A percentile compares a stretch with the other conserved stretches of the same genome.
These are phyloP conservation scores for Pterocles gutturalis DNA, from an alignment of 2,113 vertebrate genomes.

Conservation along the genomic window DNA sequence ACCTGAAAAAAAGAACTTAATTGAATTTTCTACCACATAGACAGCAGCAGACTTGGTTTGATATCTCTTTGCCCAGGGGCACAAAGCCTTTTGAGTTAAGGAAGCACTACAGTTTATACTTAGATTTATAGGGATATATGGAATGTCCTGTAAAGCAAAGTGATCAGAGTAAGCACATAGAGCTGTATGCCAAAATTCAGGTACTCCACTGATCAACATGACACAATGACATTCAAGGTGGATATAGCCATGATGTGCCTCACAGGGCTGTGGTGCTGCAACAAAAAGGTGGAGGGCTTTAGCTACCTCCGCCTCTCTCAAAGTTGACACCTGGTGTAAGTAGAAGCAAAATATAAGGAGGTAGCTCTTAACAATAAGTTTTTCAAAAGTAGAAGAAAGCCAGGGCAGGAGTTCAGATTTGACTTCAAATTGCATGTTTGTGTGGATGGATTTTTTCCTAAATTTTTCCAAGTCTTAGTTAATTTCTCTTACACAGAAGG, in stretches of 20 bases:
- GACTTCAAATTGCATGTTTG: neutral
- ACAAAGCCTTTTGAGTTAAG: neutral
- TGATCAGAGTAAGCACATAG: neutral
- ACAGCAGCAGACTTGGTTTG: neutral
- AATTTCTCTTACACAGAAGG: neutral
- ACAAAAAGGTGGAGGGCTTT: neutral
- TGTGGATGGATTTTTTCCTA: neutral
- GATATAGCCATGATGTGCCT: neutral
- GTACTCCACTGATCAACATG: neutral
- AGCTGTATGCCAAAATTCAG: accelerated
- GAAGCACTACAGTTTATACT: neutral
- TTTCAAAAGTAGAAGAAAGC: neutral
- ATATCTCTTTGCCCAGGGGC: neutral
- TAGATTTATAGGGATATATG: neutral
- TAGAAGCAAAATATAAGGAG: neutral
- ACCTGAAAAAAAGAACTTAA: neutral
- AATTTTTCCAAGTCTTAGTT: neutral
- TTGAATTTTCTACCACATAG: neutral
- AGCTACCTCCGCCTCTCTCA: neutral
- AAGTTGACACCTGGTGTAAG: neutral
- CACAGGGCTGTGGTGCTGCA: neutral
- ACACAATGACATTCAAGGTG: neutral
- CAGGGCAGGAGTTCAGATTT: neutral
- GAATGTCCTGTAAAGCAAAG: neutral
- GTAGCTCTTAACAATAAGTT: neutral